phyloP scores from a whole-genome alignment of 2,797 vertebrate species.

The Lagodon rhomboides region DNA sequence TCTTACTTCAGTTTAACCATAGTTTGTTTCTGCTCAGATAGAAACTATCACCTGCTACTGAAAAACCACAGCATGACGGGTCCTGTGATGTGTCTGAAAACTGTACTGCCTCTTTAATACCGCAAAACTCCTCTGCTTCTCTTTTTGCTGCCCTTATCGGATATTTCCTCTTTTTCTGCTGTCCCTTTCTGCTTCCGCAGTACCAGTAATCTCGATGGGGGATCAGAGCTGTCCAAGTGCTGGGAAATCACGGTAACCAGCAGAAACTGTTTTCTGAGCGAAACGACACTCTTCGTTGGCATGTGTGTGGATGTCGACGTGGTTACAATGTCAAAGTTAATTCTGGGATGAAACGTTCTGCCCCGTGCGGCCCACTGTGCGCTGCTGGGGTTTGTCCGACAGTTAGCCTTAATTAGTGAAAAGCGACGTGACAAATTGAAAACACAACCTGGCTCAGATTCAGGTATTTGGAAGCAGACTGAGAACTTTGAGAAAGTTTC shows the following conservation, averaged over 20 bases:
- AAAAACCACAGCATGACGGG: conserved; percentile 15
- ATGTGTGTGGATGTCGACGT: background rate
- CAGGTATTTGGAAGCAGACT: background rate
- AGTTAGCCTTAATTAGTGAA: conserved; percentile 26
- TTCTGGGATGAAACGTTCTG: conserved; percentile 16
- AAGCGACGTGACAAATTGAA: background rate
- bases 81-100: conserved; percentile 19
- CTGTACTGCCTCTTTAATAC: background rate
- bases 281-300: background rate
- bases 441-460: conserved; percentile 12
- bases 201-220: conserved; percentile 38
- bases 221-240: background rate
- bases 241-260: conserved; percentile 25
- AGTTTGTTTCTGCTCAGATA: conserved; percentile 37
- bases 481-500: background rate
- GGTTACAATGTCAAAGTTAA: conserved; percentile 10
- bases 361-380: background rate
- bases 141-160: background rate
- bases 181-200: background rate
- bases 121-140: conserved; percentile 16
- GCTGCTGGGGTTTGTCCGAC: background rate
- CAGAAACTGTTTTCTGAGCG: conserved; percentile 3
- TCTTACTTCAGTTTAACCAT: background rate
- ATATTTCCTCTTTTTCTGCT: conserved; percentile 53
- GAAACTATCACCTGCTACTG: conserved; percentile 38